phyloP scores from a whole-genome alignment of 1,140 invertebrate species.

The Dinothrombium tinctorium region DNA sequence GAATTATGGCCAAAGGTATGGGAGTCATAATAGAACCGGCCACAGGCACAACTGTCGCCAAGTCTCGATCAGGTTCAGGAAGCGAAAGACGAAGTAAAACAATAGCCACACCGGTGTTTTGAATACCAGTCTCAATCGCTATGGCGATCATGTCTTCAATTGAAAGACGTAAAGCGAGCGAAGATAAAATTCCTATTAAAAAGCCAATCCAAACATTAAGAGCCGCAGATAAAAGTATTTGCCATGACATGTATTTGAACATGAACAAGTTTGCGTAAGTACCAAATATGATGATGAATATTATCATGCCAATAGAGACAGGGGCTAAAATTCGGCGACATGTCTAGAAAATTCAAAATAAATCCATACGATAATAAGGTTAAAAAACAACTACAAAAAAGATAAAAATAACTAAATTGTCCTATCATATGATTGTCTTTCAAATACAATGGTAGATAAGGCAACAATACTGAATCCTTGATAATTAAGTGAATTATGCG shows the following conservation, averaged over 20 bases:
- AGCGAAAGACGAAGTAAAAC: constrained; percentile 37
- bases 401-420: too few relatives aligned
- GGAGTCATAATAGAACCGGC: constrained; percentile 80
- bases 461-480: too few relatives aligned
- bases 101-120: constrained; percentile 80
- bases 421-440: constrained; percentile 1
- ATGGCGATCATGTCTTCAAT: constrained; percentile 49
- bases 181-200: constrained; percentile 36
- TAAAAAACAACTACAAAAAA: constrained; percentile 6
- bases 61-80: constrained; percentile 23
- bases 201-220: constrained; percentile 70
- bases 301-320: constrained; percentile 50
- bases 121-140: constrained; percentile 61
- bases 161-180: constrained; percentile 33
- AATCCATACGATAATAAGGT: background rate
- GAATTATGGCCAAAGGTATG: constrained; percentile 55
- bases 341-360: constrained; percentile 20
- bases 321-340: constrained; percentile 59
- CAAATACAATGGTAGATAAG: too few relatives aligned
- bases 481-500: too few relatives aligned
- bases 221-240: constrained; percentile 58
- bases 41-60: constrained; percentile 39
- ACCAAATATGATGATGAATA: constrained; percentile 76
- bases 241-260: constrained; percentile 55
- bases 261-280: constrained; percentile 71